A percentile compares a stretch with the other conserved stretches of the same genome.
Conservation (phyloP, 1,140 invertebrate species). For the Carposina sasakii region DNA sequence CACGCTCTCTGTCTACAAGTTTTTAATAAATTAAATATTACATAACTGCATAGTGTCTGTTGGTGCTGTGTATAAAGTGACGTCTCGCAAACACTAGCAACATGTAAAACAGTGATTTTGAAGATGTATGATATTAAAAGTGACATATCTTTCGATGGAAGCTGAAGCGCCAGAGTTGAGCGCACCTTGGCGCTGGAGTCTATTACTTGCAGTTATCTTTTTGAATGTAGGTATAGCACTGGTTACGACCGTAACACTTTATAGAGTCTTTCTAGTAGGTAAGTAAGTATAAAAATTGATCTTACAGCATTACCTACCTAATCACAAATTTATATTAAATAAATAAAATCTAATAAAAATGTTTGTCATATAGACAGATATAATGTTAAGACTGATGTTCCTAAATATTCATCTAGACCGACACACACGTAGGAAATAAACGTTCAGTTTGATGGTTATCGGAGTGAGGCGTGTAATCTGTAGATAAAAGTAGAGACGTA, state of each 20-base stretch:
- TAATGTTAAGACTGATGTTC: too few species aligned
- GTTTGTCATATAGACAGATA: too few species aligned
- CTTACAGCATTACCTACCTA: not conserved
- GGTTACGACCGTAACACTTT: too few species aligned
- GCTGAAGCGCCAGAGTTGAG: conserved; percentile 33
- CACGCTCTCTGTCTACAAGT: conserved; percentile 45
- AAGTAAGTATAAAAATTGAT: not conserved
- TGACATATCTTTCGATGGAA: too few species aligned
- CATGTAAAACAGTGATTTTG: conserved; percentile 27
- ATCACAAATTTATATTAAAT: too few species aligned
- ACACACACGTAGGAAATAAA: too few species aligned
- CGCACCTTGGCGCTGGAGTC: conserved; percentile 54
- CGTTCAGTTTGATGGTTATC: too few species aligned
- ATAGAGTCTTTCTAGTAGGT: conserved; percentile 9
- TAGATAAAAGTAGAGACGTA: too few species aligned
- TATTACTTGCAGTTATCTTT: conserved; percentile 49
- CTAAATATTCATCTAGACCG: too few species aligned
- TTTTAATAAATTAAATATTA: conserved; percentile 16
- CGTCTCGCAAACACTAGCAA: not conserved
- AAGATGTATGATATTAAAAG: too few species aligned
- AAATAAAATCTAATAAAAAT: too few species aligned
- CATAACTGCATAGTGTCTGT: conserved; percentile 2
- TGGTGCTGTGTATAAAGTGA: conserved; percentile 15
- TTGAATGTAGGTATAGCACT: conserved; percentile 50
- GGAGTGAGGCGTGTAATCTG: too few species aligned